A percentile compares a stretch with the other conserved stretches of the same genome.
Conservation (phyloP, 2,888 invertebrate genomes). For the Pomacea canaliculata region DNA sequence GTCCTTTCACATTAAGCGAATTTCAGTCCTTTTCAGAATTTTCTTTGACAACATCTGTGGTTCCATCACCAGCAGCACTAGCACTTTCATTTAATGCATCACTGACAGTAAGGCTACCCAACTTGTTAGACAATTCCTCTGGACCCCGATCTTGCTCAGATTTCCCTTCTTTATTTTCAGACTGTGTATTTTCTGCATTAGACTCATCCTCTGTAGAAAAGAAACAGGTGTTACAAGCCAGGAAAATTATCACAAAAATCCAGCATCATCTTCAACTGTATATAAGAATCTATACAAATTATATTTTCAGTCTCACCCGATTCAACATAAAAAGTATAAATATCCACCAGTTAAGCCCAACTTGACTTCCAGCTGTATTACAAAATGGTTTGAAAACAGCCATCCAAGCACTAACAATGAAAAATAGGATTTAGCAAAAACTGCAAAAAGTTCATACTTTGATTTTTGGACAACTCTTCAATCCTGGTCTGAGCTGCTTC, state of each 20-base stretch:
- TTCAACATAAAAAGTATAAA: too few species aligned
- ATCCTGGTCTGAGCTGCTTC: slow-evolving; percentile 53
- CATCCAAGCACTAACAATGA: too few species aligned
- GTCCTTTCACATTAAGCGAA: neutral
- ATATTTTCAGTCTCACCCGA: too few species aligned
- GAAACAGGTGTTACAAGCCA: neutral
- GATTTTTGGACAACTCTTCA: slow-evolving; percentile 19
- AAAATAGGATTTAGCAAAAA: too few species aligned
- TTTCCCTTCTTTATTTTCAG: neutral
- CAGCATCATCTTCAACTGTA: too few species aligned
- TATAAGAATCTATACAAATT: too few species aligned
- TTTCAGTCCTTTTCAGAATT: neutral
- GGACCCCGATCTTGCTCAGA: slow-evolving; percentile 6
- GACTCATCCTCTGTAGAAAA: neutral
- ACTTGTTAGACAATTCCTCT: slow-evolving; percentile 22
- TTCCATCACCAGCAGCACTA: neutral
- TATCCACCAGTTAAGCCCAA: too few species aligned
- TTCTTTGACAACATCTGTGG: too few species aligned
- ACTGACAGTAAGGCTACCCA: slow-evolving; percentile 24
- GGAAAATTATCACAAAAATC: too few species aligned
- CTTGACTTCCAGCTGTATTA: too few species aligned
- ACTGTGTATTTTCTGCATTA: neutral
- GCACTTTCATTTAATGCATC: slow-evolving; percentile 3
- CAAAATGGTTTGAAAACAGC: too few species aligned
- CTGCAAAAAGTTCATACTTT: neutral